These are phyloP conservation scores for Strigamia transsilvanica DNA, from an alignment of 2,888 invertebrate genomes.

Conservation along the genomic window DNA sequence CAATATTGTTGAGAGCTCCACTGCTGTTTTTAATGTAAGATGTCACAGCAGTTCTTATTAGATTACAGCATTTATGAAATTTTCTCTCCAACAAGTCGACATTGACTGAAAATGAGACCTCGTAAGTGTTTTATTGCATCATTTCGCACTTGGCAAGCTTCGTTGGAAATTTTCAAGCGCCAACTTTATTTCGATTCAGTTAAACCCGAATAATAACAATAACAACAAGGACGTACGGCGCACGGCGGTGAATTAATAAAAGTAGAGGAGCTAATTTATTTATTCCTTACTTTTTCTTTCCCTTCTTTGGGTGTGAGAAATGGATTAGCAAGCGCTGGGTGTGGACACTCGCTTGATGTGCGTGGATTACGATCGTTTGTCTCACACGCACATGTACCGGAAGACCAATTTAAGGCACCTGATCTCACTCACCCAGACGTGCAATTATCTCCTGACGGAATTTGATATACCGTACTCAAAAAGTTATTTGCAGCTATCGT, in stretches of 20 bases:
- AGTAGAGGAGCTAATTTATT: constrained; percentile 5
- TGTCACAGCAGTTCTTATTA: constrained; percentile 48
- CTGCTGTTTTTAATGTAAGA: constrained; percentile 49
- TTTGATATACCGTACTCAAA: constrained; percentile 3
- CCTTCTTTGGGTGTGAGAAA: constrained; percentile 13
- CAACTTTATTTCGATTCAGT: not conserved
- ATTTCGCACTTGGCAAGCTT: constrained; percentile 23
- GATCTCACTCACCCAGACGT: constrained; percentile 13
- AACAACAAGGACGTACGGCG: not conserved
- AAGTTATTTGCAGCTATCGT: constrained; percentile 7
- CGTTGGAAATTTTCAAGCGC: not conserved
- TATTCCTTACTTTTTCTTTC: not conserved
- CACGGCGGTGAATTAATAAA: not conserved
- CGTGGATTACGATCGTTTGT: constrained; percentile 47
- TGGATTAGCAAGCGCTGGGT: constrained; percentile 23
- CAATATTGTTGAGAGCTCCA: constrained; percentile 29
- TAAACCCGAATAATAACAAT: constrained; percentile 15
- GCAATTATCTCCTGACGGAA: constrained; percentile 31
- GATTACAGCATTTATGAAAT: constrained; percentile 40
- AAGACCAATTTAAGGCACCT: constrained; percentile 35
- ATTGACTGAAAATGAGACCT: constrained; percentile 40
- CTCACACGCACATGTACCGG: constrained; percentile 35
- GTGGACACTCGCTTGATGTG: constrained; percentile 45
- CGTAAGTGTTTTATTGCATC: constrained; percentile 26
- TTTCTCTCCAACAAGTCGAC: constrained; percentile 23